Evolutionary conservation across 1,140 invertebrate species (phyloP).

Genomic region (Pseudomyrmex dendroicus): DNA sequence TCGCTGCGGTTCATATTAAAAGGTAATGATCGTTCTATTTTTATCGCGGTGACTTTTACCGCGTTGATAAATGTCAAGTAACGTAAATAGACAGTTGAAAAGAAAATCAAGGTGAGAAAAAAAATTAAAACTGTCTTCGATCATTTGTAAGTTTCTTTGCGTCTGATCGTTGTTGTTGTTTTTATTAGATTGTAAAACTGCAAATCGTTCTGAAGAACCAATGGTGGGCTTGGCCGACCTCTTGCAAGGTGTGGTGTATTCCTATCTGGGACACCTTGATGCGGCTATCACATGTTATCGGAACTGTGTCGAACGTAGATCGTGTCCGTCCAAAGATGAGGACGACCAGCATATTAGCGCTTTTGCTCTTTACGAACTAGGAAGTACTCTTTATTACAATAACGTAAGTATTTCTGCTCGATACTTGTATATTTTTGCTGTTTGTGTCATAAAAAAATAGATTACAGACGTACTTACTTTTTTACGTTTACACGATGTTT

Average conservation of each 20-base stretch:
- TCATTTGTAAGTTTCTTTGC: background rate
- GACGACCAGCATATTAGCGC: conserved; percentile 88
- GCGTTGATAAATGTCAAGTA: background rate
- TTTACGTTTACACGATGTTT: background rate
- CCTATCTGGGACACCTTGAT: conserved; percentile 82
- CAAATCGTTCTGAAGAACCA: conserved; percentile 82
- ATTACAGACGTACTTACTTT: background rate
- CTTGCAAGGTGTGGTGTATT: conserved; percentile 85
- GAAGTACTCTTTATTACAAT: conserved; percentile 84
- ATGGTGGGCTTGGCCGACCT: conserved; percentile 86
- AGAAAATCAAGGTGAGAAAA: background rate
- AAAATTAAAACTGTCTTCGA: background rate
- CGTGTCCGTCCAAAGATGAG: conserved; percentile 75
- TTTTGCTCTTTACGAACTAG: conserved; percentile 89
- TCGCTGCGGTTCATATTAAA: conserved; percentile 84
- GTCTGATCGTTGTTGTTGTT: background rate
- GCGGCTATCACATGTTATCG: conserved; percentile 85
- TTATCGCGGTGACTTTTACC: background rate
- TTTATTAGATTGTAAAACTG: conserved; percentile 80
- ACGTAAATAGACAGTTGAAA: too few relatives aligned
- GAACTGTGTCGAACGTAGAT: conserved; percentile 84
- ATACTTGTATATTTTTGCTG: background rate
- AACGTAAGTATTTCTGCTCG: conserved; percentile 82
- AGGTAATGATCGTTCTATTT: conserved; percentile 75
- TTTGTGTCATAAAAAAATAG: conserved; percentile 15